Base-by-base conservation (phyloP, 2,888 invertebrate species). In the Lagria hirta region DNA sequence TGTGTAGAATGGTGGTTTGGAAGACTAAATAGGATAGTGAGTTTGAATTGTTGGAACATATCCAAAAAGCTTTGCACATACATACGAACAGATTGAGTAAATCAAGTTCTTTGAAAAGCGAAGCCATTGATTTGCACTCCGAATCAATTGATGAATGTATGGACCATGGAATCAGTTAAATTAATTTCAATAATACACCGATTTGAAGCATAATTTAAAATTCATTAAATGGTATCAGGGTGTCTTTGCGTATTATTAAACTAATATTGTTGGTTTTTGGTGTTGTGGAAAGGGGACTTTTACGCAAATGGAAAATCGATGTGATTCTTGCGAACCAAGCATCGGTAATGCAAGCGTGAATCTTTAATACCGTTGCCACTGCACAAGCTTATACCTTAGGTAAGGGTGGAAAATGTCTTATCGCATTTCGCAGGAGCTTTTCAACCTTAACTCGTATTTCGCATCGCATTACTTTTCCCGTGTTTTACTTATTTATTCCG, bases 401-500 rank as follows among this genome's bases (percentile, higher is more conserved):
- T 40, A 40, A 52, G 42, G 54, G 44, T 45, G 36, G 51, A 36
- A 14, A 21, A n/a, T 42, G 52, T 58, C 62, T 61, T 61, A 61
- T 61, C 62, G 60, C 58, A 51, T 57, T 56, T 56, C 48, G 58
- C 60, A 58, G 56, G 43, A 52, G 48, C 55, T 52, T 54, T 55
- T 55, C 54, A 52, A 49, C 49, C 47, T 50, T 49, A n/a, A 43
- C 52, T 49, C 49, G 48, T 48, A 43, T 57, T 51, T 51, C 54
- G 44, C 52, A 53, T 53, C 46, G 51, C 53, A 54, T 55, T 55
- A 54, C 49, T 52, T 51, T 57, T 42, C 50, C 44, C 48, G 48
- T 58, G 57, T 58, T 57, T 59, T 54, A 51, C 56, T 55, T 57
- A 57, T 56, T 61, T 61, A 59, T 58, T 53, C 58, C 55, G 43